A percentile compares a stretch with the other conserved stretches of the same genome.
Conservation (phyloP, 2,888 invertebrate genomes). For the Piscicola geometra region DNA sequence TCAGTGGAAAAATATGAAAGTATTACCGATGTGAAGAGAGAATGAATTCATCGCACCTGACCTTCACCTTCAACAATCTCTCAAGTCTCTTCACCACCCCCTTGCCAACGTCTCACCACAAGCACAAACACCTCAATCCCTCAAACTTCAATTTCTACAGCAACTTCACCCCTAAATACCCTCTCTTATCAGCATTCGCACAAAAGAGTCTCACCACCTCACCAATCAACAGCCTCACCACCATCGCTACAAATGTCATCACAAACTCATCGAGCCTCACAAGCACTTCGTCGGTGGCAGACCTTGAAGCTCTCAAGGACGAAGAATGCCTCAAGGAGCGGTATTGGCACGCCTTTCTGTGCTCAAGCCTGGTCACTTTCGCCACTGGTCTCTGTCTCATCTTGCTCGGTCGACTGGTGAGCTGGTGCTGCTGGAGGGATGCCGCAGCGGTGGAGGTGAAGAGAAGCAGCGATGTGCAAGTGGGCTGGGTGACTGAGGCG, state of each 20-base stretch:
- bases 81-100: not conserved
- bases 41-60: not conserved
- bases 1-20: no score
- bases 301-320: not conserved
- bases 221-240: not conserved
- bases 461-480: slow-evolving; percentile 28
- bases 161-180: not conserved
- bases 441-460: slow-evolving; percentile 22
- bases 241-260: not conserved
- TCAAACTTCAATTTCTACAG: not conserved
- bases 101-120: not conserved
- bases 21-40: no score
- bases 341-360: slow-evolving; percentile 29
- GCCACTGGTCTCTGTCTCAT: slow-evolving; percentile 23
- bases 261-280: no score
- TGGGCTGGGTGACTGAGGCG: slow-evolving; percentile 89
- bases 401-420: slow-evolving; percentile 20
- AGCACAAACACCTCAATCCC: not conserved
- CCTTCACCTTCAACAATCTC: not conserved
- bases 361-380: slow-evolving; percentile 30
- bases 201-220: not conserved
- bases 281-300: no score
- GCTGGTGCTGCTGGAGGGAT: slow-evolving; percentile 30
- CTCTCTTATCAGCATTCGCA: not conserved
- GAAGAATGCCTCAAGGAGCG: slow-evolving; percentile 32